These are phyloP conservation scores for Struthio camelus DNA, from an alignment of 2,113 vertebrate species.

Conservation along the genomic window DNA sequence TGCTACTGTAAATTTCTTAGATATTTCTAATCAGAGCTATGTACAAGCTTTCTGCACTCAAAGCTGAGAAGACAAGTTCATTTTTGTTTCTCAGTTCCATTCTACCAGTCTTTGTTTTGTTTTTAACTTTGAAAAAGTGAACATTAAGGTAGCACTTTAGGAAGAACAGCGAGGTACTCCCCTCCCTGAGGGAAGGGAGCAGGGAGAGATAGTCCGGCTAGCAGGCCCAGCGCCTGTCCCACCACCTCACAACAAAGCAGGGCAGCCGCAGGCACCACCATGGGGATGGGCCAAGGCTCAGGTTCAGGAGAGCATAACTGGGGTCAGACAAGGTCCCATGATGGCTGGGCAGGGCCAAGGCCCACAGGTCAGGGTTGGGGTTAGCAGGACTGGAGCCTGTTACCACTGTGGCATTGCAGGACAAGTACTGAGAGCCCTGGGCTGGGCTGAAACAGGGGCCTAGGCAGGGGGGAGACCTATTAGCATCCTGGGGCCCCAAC, in stretches of 20 bases:
- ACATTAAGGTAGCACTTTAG: background rate
- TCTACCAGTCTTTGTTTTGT: background rate
- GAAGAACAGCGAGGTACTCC: background rate
- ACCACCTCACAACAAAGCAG: background rate
- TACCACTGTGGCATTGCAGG: too few relatives aligned
- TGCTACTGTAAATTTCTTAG: background rate
- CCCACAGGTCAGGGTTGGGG: background rate
- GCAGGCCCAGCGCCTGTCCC: too few relatives aligned
- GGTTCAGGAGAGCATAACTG: background rate
- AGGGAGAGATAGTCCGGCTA: fast-evolving
- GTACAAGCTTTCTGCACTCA: background rate
- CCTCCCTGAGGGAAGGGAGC: too few relatives aligned
- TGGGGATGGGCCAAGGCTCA: fast-evolving
- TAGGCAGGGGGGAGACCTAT: too few relatives aligned
- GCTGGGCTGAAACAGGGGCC: too few relatives aligned
- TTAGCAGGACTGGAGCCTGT: too few relatives aligned
- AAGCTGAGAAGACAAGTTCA: background rate
- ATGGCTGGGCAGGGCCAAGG: background rate
- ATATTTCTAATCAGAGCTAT: background rate
- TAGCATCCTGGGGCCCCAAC: background rate
- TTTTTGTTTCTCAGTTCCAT: background rate
- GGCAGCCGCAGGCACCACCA: fast-evolving
- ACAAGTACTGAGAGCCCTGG: background rate
- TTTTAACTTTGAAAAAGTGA: background rate
- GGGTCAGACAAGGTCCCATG: fast-evolving